Evolutionary conservation across 2,797 vertebrate genomes (phyloP).

Genomic region (Dermochelys coriacea): DNA sequence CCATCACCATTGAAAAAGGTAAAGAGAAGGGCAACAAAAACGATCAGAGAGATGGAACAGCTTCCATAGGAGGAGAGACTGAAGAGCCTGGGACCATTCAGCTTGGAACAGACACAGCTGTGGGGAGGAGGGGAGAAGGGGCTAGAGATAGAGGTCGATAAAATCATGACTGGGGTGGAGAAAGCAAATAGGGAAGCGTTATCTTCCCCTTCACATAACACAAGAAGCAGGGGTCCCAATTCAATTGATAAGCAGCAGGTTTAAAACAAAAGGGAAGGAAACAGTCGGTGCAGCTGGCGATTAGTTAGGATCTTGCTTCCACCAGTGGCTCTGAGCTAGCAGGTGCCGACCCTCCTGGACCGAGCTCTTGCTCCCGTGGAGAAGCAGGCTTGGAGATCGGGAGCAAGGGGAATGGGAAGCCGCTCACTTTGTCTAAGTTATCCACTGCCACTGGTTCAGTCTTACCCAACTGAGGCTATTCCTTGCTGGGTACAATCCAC

Average conservation of each 20-base stretch:
- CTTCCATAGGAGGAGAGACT: too few relatives aligned
- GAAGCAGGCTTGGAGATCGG: background rate
- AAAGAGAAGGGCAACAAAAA: too few relatives aligned
- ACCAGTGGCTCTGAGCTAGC: background rate
- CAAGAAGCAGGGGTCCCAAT: background rate
- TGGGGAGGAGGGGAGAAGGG: rapidly evolving
- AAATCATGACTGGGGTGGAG: background rate
- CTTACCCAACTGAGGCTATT: background rate
- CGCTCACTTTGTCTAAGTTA: background rate
- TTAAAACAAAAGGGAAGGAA: background rate
- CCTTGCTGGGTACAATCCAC: background rate
- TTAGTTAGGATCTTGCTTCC: background rate
- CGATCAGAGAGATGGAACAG: too few relatives aligned
- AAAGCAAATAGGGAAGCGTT: background rate
- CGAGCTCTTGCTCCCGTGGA: background rate
- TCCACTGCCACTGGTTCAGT: background rate
- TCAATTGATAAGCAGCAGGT: background rate
- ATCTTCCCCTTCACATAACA: background rate
- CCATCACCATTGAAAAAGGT: background rate
- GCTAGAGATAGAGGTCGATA: background rate
- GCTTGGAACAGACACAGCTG: too few relatives aligned
- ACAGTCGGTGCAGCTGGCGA: background rate
- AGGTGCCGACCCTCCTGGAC: background rate
- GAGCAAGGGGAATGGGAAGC: background rate
- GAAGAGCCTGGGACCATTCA: too few relatives aligned